phyloP scores from a whole-genome alignment of 2,113 vertebrate species.

The Corythornis madagascariensis region DNA sequence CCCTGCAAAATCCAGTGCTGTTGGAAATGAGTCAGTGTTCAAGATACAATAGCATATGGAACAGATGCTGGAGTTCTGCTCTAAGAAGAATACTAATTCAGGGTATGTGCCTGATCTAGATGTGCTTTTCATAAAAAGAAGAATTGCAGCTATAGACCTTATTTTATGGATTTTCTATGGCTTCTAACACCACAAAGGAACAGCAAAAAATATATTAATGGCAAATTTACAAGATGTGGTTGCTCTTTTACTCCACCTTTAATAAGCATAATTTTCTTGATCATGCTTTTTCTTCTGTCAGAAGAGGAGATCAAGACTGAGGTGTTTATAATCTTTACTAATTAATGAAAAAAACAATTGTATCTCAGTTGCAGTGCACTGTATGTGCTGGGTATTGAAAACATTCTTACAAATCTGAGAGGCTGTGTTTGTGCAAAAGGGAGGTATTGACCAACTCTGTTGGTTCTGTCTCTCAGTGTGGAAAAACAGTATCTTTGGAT shows the following conservation, averaged over 20 bases:
- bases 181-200: not conserved
- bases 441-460: not conserved
- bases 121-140: not conserved
- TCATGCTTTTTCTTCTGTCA: not conserved
- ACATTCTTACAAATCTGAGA: not conserved
- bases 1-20: not conserved
- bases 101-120: slow-evolving; percentile 15
- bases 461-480: not conserved
- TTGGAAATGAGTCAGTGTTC: not conserved
- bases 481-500: not conserved
- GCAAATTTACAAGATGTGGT: not conserved
- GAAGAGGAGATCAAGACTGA: not conserved
- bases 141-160: not conserved
- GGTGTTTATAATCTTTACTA: not conserved
- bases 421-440: not conserved
- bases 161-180: too few species aligned
- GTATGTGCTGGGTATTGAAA: not conserved
- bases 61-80: slow-evolving; percentile 26
- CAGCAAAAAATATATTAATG: not conserved
- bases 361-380: not conserved
- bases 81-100: slow-evolving; percentile 31
- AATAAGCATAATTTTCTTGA: not conserved
- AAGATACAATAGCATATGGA: not conserved
- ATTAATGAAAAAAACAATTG: not conserved
- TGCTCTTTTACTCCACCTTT: not conserved